Conservation (phyloP, 2,797 vertebrate genomes). For the Chaunax sp. region DNA sequence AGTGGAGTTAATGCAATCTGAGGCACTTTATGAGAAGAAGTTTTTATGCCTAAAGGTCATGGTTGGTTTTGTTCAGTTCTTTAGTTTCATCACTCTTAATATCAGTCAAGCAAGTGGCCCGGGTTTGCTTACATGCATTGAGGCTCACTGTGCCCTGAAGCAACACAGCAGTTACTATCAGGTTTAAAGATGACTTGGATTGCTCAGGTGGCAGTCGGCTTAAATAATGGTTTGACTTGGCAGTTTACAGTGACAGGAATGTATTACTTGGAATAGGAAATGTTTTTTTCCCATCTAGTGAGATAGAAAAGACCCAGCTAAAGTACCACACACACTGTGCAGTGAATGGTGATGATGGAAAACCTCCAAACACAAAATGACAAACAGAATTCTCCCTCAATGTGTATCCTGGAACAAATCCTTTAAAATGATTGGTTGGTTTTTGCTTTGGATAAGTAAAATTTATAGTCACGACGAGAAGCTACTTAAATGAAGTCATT, state of each 20-base stretch:
- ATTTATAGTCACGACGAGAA: constrained; percentile 20
- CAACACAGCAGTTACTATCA: constrained; percentile 56
- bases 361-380: constrained; percentile 63
- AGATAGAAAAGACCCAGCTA: constrained; percentile 53
- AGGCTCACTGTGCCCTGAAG: constrained; percentile 45
- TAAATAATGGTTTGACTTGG: constrained; percentile 65
- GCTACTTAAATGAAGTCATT: constrained; percentile 11
- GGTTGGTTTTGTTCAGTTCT: constrained; percentile 41
- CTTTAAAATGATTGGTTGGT: constrained; percentile 44
- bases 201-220: constrained; percentile 69
- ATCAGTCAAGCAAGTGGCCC: constrained; percentile 18
- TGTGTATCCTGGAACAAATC: constrained; percentile 45
- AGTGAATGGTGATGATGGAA: constrained; percentile 71
- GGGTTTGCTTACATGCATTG: constrained; percentile 26
- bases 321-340: constrained; percentile 21
- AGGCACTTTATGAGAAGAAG: constrained; percentile 15
- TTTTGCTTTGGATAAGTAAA: constrained; percentile 22
- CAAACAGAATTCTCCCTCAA: constrained; percentile 56
- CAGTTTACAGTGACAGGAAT: constrained; percentile 65
- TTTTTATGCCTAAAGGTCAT: constrained; percentile 51
- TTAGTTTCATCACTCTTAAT: constrained; percentile 30
- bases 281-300: constrained; percentile 42
- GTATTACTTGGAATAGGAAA: constrained; percentile 59
- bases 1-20: constrained; percentile 26
- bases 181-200: constrained; percentile 73